phyloP scores from a whole-genome alignment of 2,113 vertebrate species.

The Ptyas mucosa region DNA sequence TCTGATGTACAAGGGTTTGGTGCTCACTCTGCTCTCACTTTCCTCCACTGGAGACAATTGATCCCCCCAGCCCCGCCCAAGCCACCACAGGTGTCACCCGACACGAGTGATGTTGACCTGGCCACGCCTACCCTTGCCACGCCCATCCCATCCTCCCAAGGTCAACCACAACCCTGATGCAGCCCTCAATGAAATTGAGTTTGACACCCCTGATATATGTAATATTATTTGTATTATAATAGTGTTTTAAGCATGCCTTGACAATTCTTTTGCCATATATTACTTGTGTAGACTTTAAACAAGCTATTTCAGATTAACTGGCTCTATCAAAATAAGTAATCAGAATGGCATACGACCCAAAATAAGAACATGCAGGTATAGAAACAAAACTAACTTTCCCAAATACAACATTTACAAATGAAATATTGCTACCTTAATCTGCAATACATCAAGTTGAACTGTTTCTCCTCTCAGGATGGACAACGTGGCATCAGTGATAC shows the following conservation, averaged over 20 bases:
- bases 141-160: no score
- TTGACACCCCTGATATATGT: no score
- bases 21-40: no score
- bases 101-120: no score
- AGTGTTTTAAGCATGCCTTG: accelerated
- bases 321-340: not conserved
- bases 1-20: no score
- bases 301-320: not conserved
- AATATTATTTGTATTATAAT: conserved; percentile 11
- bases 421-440: conserved; percentile 84
- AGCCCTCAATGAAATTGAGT: no score
- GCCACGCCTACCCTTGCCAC: no score
- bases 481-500: conserved; percentile 86
- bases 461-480: conserved; percentile 93
- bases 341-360: not conserved
- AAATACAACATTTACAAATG: not conserved
- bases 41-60: no score
- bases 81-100: no score
- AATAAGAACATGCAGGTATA: not conserved
- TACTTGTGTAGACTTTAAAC: no score
- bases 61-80: no score
- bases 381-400: not conserved
- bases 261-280: not conserved
- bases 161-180: no score
- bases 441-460: conserved; percentile 88